phyloP scores from a whole-genome alignment of 2,113 vertebrate species.

The Scomber japonicus region DNA sequence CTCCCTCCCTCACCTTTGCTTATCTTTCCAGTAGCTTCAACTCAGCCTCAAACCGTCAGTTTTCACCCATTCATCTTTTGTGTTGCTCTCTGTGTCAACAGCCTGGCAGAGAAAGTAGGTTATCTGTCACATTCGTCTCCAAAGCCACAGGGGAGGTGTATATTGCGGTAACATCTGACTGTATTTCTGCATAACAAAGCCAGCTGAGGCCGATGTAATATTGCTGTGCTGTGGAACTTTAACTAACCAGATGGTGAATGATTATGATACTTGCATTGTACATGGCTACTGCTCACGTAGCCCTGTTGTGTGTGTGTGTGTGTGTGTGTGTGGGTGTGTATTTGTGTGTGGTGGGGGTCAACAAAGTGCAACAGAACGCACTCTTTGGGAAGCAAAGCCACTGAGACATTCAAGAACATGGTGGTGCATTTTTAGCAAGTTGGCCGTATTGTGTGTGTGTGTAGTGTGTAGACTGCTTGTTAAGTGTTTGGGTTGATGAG shows the following conservation, averaged over 20 bases:
- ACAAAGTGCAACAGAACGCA: slow-evolving; percentile 67
- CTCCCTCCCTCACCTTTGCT: not conserved
- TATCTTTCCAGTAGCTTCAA: slow-evolving; percentile 16
- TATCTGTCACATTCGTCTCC: slow-evolving; percentile 64
- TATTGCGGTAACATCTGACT: slow-evolving; percentile 50
- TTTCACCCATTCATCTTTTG: slow-evolving; percentile 23
- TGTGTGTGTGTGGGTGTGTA: slow-evolving; percentile 30
- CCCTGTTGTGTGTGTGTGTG: slow-evolving; percentile 36
- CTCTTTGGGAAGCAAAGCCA: slow-evolving; percentile 81
- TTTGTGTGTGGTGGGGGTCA: slow-evolving; percentile 12
- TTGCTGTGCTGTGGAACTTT: slow-evolving; percentile 73
- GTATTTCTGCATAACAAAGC: slow-evolving; percentile 69
- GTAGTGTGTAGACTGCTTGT: slow-evolving; percentile 37
- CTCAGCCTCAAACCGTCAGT: slow-evolving; percentile 54
- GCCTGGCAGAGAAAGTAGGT: slow-evolving; percentile 48
- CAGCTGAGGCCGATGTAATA: slow-evolving; percentile 63
- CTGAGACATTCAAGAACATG: slow-evolving; percentile 80
- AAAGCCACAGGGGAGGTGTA: slow-evolving; percentile 23
- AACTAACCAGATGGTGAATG: slow-evolving; percentile 72
- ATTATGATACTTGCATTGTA: slow-evolving; percentile 66
- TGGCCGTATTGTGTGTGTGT: slow-evolving; percentile 38
- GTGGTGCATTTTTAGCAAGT: slow-evolving; percentile 75
- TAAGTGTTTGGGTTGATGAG: slow-evolving; percentile 51
- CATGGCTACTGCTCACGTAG: slow-evolving; percentile 58
- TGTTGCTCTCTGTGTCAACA: slow-evolving; percentile 39